Evolutionary conservation across 92 coral and sea anemone species (phyloP).

Genomic region (Umimayanthus kanabou): DNA sequence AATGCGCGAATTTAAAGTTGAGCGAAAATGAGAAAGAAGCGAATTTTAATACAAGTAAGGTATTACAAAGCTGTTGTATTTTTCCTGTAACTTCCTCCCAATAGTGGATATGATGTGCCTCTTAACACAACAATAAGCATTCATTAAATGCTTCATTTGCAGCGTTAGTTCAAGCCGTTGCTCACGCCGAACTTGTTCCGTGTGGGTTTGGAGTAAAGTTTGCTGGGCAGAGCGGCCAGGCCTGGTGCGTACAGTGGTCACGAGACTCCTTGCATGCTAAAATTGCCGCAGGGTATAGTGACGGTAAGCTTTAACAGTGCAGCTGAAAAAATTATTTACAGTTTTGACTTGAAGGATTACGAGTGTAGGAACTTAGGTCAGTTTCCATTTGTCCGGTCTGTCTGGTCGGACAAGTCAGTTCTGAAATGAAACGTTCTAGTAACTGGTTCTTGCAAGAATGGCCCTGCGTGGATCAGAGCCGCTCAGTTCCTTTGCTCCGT

Average conservation of each 20-base stretch:
- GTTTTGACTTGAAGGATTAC: neutral
- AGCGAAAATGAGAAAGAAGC: no score
- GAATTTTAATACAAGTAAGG: no score
- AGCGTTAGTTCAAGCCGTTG: conserved; percentile 66
- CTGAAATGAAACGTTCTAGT: no score
- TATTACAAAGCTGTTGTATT: no score
- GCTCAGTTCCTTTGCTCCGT: no score
- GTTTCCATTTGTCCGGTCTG: neutral
- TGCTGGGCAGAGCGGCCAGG: conserved; percentile 85
- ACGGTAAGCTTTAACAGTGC: conserved; percentile 59
- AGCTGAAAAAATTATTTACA: neutral
- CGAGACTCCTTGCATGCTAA: conserved; percentile 64
- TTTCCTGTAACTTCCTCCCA: no score
- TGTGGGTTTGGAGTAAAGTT: conserved; percentile 69
- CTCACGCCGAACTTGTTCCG: conserved; percentile 71
- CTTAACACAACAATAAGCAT: neutral
- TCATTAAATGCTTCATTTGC: neutral
- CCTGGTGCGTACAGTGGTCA: conserved; percentile 80
- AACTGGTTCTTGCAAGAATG: no score
- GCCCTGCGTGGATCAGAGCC: no score
- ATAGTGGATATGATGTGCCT: neutral
- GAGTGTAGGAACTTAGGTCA: neutral
- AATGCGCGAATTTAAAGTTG: no score
- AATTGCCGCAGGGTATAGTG: conserved; percentile 81
- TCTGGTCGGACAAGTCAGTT: no score